These are phyloP conservation scores for Euphydryas editha DNA, from an alignment of 2,888 invertebrate genomes.

Conservation along the genomic window DNA sequence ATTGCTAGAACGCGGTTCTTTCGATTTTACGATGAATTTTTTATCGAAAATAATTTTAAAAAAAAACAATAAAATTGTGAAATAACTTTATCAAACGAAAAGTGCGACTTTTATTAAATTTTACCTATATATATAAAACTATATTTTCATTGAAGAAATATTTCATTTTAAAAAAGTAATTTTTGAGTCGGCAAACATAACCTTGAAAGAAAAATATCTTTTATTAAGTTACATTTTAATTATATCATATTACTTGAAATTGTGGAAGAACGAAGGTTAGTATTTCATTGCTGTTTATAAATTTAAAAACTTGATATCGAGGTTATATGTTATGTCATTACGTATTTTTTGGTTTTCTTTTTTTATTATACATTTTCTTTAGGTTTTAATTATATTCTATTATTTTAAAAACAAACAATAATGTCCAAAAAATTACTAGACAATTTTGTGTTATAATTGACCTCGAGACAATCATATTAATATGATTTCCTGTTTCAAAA, in stretches of 20 bases:
- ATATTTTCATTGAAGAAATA: neutral
- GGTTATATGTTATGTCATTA: slow-evolving; percentile 6
- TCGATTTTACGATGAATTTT: slow-evolving; percentile 20
- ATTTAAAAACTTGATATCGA: neutral
- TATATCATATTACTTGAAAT: neutral
- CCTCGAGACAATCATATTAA: neutral
- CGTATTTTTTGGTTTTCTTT: neutral
- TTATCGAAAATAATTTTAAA: slow-evolving; percentile 5
- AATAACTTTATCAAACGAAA: too few species aligned
- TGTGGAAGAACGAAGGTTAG: slow-evolving; percentile 4
- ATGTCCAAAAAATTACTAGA: too few species aligned
- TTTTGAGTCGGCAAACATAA: neutral
- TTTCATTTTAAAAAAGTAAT: neutral
- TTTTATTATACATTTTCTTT: too few species aligned
- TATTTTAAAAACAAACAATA: too few species aligned
- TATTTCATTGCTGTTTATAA: neutral
- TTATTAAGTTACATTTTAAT: neutral
- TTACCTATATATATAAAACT: too few species aligned
- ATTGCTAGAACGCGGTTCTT: slow-evolving; percentile 30
- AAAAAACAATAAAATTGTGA: neutral
- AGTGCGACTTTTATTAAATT: too few species aligned
- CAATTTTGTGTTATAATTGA: too few species aligned
- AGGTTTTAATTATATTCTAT: too few species aligned
- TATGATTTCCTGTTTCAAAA: neutral
- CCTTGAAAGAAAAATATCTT: slow-evolving; percentile 3